A percentile compares a stretch with the other conserved stretches of the same genome.
Conservation (phyloP, 2,888 invertebrate genomes). For the Pollenia amentaria region DNA sequence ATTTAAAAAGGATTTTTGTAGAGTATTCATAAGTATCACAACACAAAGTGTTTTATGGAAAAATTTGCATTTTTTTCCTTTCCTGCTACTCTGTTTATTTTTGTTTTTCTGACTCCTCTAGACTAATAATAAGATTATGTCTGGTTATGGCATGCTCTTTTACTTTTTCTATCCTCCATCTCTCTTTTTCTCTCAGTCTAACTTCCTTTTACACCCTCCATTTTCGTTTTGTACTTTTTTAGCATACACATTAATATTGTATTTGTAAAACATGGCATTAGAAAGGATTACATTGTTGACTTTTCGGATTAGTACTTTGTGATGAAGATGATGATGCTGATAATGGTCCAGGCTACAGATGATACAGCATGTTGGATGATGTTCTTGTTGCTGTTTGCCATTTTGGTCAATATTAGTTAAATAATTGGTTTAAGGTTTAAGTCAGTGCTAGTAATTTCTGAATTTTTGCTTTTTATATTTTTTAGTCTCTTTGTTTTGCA, state of each 20-base stretch:
- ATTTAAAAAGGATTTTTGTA: conserved; percentile 33
- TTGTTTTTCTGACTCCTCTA: conserved; percentile 8
- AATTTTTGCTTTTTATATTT: conserved; percentile 12
- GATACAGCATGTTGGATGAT: neutral
- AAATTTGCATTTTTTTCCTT: conserved; percentile 59
- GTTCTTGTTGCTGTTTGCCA: conserved; percentile 18
- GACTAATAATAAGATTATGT: conserved; percentile 63
- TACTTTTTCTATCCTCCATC: neutral
- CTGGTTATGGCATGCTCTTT: conserved; percentile 22
- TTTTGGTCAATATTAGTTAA: conserved; percentile 54
- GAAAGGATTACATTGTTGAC: conserved; percentile 71
- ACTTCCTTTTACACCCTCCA: too few species aligned
- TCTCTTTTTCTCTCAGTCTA: neutral
- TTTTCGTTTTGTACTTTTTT: neutral
- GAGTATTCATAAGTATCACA: conserved; percentile 28
- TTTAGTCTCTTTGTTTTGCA: conserved; percentile 17
- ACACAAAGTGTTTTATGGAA: conserved; percentile 44
- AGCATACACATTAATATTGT: conserved; percentile 53
- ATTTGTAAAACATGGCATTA: conserved; percentile 65
- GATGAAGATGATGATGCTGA: conserved; percentile 35
- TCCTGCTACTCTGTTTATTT: conserved; percentile 4
- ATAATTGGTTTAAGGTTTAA: conserved; percentile 58
- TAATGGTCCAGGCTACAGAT: conserved; percentile 34
- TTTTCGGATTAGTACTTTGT: conserved; percentile 62
- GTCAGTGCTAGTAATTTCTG: conserved; percentile 35